These are phyloP conservation scores for Nasonia giraulti DNA, from an alignment of 1,140 invertebrate species.

Conservation along the genomic window DNA sequence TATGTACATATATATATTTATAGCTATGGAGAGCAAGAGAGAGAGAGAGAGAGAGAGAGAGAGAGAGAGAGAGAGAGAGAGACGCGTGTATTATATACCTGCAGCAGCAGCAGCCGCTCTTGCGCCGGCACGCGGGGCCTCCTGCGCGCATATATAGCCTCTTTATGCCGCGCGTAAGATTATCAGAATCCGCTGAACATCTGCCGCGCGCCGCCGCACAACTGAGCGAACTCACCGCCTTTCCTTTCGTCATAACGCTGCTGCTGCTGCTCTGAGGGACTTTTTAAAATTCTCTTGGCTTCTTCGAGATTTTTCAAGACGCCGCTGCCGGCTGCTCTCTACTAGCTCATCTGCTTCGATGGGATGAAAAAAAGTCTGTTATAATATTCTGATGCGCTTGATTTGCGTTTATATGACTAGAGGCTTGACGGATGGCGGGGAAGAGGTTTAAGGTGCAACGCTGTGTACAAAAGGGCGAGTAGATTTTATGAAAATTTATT, in stretches of 20 bases:
- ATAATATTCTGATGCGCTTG: too few species aligned
- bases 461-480: too few species aligned
- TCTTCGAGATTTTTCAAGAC: slow-evolving; percentile 16
- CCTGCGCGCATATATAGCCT: slow-evolving; percentile 20
- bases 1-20: background rate
- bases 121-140: background rate
- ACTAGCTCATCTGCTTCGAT: too few species aligned
- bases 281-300: slow-evolving; percentile 24
- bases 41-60: background rate
- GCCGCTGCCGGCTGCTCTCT: too few species aligned
- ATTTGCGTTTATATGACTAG: too few species aligned
- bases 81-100: background rate
- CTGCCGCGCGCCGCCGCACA: slow-evolving; percentile 31
- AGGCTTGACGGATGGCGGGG: too few species aligned
- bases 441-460: too few species aligned
- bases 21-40: background rate
- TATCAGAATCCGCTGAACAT: slow-evolving; percentile 53
- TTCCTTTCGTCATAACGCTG: slow-evolving; percentile 47
- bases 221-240: background rate
- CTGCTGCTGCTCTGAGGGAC: background rate
- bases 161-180: slow-evolving; percentile 44
- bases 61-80: too few species aligned
- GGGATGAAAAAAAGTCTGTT: too few species aligned
- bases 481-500: too few species aligned
- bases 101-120: background rate